Conservation (phyloP, 2,888 invertebrate species). For the Lepidonotus clava region DNA sequence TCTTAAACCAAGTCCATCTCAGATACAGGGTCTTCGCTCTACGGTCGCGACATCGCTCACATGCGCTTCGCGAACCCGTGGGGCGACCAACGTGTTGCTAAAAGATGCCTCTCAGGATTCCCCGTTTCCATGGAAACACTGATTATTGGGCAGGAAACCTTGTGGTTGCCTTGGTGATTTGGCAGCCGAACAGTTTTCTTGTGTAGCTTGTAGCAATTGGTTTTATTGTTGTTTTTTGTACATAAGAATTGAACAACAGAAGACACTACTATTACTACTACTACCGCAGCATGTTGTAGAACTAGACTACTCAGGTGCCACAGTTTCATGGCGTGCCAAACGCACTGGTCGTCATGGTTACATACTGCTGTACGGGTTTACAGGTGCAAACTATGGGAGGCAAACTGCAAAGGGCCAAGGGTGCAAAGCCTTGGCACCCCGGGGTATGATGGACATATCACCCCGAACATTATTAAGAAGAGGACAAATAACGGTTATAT, state of each 20-base stretch:
- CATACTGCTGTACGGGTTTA: conserved; percentile 29
- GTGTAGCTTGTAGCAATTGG: conserved; percentile 43
- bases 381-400: conserved; percentile 42
- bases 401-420: conserved; percentile 12
- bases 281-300: conserved; percentile 18
- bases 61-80: too few species aligned
- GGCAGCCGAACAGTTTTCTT: conserved; percentile 41
- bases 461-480: too few species aligned
- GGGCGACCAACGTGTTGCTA: too few species aligned
- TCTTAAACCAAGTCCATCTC: not conserved
- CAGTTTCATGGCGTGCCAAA: not conserved
- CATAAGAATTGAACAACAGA: not conserved
- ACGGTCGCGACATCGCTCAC: too few species aligned
- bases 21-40: conserved; percentile 4
- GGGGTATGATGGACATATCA: conserved; percentile 20
- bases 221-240: conserved; percentile 43
- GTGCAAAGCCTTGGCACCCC: not conserved
- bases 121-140: not conserved
- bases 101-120: conserved; percentile 21
- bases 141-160: conserved; percentile 23
- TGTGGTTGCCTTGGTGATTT: conserved; percentile 34
- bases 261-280: not conserved
- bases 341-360: not conserved
- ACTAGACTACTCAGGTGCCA: conserved; percentile 36
- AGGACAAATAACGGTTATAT: too few species aligned